These are phyloP conservation scores for Subacronicta megacephala DNA, from an alignment of 2,888 invertebrate species.

Conservation along the genomic window DNA sequence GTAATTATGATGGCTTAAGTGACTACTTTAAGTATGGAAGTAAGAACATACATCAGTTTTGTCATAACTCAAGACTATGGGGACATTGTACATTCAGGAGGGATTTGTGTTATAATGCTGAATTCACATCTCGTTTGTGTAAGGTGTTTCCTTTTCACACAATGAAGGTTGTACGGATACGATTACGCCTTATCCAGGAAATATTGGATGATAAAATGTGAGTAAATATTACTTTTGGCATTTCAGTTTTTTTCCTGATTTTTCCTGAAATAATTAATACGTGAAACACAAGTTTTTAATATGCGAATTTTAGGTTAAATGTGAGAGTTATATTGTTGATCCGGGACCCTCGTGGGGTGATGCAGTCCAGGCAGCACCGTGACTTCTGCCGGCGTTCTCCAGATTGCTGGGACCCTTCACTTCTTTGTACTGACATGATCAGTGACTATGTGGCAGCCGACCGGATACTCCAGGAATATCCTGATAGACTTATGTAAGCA, in stretches of 20 bases:
- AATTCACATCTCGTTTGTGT: constrained; percentile 94
- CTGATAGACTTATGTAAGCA: constrained; percentile 92
- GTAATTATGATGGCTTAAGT: constrained; percentile 93
- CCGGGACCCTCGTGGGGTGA: constrained; percentile 95
- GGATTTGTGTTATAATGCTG: constrained; percentile 84
- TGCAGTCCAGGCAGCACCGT: constrained; percentile 95
- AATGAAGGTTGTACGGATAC: constrained; percentile 95
- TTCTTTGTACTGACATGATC: constrained; percentile 95
- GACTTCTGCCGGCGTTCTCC: constrained; percentile 93
- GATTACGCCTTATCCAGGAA: constrained; percentile 92
- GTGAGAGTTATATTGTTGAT: constrained; percentile 94
- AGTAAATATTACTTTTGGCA: too few species aligned
- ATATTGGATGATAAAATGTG: constrained; percentile 93
- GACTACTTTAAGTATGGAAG: constrained; percentile 94
- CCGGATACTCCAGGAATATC: constrained; percentile 91
- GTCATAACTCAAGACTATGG: constrained; percentile 96
- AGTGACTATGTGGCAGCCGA: constrained; percentile 94
- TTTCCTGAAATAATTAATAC: too few species aligned
- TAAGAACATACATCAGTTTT: constrained; percentile 94
- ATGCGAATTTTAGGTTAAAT: constrained; percentile 90
- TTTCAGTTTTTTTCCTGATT: too few species aligned
- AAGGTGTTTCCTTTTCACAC: constrained; percentile 96
- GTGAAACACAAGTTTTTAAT: too few species aligned
- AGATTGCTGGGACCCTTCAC: constrained; percentile 94
- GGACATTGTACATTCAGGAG: constrained; percentile 92